Conservation (phyloP, 2,888 invertebrate genomes). For the Torymus aiolomorphi region DNA sequence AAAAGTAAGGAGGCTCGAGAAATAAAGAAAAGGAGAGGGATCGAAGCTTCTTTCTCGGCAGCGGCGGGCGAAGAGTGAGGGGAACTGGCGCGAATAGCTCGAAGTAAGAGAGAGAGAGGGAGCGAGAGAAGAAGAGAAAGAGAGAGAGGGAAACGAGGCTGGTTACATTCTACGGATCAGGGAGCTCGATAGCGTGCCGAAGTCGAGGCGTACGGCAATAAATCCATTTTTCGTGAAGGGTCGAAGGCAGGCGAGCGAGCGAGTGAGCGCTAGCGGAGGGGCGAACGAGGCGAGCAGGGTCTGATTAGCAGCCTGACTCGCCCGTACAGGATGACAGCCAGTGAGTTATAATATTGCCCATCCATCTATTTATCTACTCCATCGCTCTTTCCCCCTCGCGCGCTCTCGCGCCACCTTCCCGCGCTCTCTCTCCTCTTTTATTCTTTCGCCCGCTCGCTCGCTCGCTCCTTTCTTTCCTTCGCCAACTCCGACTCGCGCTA, state of each 20-base stretch:
- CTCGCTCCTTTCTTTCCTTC: too few species aligned
- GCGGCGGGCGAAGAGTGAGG: constrained; percentile 52
- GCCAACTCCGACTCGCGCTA: constrained; percentile 1
- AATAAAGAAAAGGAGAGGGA: constrained; percentile 48
- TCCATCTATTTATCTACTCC: constrained; percentile 76
- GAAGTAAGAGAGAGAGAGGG: constrained; percentile 8
- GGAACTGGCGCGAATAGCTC: constrained; percentile 64
- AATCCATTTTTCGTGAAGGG: constrained; percentile 76
- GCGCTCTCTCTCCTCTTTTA: constrained; percentile 37
- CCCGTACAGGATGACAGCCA: constrained; percentile 76
- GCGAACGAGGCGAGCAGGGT: constrained; percentile 70
- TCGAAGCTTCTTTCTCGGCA: neutral
- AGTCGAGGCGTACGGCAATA: constrained; percentile 76
- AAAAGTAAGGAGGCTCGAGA: constrained; percentile 18
- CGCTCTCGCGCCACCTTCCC: constrained; percentile 55
- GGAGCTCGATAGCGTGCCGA: constrained; percentile 76
- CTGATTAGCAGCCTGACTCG: constrained; percentile 76
- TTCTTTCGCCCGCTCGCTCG: too few species aligned
- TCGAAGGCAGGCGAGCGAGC: constrained; percentile 64
- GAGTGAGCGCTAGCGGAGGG: constrained; percentile 51
- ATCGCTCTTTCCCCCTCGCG: constrained; percentile 66
- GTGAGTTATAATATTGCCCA: constrained; percentile 77
- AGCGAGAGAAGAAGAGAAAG: constrained; percentile 1
- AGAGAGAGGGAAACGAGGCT: constrained; percentile 52
- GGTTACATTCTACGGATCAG: constrained; percentile 71